phyloP scores from a whole-genome alignment of 2,797 vertebrate genomes.

The Falco cherrug region DNA sequence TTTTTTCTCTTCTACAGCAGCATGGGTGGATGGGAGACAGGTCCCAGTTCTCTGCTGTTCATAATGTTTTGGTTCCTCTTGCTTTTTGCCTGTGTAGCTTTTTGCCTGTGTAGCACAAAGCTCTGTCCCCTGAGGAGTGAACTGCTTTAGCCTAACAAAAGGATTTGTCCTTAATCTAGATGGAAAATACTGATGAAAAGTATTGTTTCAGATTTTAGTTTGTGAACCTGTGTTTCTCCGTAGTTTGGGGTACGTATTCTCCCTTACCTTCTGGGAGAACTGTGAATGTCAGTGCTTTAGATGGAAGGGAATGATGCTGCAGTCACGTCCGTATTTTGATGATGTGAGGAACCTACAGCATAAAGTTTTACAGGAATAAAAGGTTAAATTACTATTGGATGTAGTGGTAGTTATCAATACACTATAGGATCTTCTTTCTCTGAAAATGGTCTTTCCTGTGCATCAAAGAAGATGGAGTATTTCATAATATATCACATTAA shows the following conservation, averaged over 20 bases:
- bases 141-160: background rate
- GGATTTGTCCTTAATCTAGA: background rate
- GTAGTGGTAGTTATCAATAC: background rate
- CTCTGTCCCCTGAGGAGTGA: background rate
- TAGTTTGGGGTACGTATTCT: background rate
- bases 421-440: background rate
- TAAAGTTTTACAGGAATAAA: background rate
- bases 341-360: background rate
- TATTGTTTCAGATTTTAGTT: background rate
- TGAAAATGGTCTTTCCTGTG: background rate
- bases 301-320: background rate
- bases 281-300: background rate
- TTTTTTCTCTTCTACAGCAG: background rate
- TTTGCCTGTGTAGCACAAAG: background rate
- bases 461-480: no score
- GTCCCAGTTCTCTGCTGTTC: background rate
- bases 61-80: background rate
- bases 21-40: no score
- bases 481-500: background rate
- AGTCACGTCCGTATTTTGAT: accelerated
- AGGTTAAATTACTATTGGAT: background rate
- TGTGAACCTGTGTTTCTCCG: background rate
- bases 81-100: background rate
- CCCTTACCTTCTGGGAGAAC: background rate
- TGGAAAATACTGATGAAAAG: background rate